phyloP scores from a whole-genome alignment of 2,888 invertebrate genomes.

The Dyspetes luteomarginatus region DNA sequence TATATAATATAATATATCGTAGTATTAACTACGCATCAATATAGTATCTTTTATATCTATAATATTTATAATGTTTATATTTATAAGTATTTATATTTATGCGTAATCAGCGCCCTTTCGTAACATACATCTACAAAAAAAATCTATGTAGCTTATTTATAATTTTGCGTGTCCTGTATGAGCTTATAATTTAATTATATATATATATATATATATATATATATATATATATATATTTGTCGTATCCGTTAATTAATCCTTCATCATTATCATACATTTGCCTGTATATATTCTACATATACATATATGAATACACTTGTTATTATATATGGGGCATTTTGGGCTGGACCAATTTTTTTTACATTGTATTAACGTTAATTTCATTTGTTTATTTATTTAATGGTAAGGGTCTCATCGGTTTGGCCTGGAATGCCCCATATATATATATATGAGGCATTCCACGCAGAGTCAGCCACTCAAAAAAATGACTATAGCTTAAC shows the following conservation, averaged over 20 bases:
- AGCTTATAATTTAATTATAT: background rate
- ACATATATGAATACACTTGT: conserved; percentile 25
- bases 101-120: conserved; percentile 41
- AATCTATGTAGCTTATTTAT: conserved; percentile 40
- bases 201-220: background rate
- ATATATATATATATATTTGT: conserved; percentile 31
- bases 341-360: background rate
- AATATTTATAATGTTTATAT: conserved; percentile 58
- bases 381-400: too few relatives aligned
- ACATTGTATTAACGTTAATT: too few relatives aligned
- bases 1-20: conserved; percentile 53
- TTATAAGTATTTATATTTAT: conserved; percentile 47
- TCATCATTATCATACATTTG: conserved; percentile 29
- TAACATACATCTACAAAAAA: conserved; percentile 33
- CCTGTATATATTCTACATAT: background rate
- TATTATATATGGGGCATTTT: conserved; percentile 4
- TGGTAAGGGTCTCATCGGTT: too few relatives aligned
- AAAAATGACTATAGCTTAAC: too few relatives aligned
- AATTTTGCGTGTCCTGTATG: background rate
- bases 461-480: too few relatives aligned
- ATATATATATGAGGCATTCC: too few relatives aligned
- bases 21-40: conserved; percentile 65
- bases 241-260: conserved; percentile 5
- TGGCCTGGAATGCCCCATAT: too few relatives aligned
- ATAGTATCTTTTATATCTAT: conserved; percentile 64